Evolutionary conservation across 2,888 invertebrate genomes (phyloP).

Genomic region (Drosophila macrospina): DNA sequence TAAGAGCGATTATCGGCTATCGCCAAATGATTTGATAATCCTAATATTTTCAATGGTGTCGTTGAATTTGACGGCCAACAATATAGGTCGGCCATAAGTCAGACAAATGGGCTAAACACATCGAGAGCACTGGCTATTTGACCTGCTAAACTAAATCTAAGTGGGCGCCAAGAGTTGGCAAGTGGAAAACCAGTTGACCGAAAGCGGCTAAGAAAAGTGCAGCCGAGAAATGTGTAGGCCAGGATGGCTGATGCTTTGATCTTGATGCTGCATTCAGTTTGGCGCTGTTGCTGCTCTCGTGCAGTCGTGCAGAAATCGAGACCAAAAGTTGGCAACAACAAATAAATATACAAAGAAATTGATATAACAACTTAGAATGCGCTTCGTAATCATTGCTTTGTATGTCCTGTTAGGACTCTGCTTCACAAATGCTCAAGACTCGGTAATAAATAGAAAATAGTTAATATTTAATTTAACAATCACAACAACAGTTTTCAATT

Average conservation of each 20-base stretch:
- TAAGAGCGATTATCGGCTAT: conserved; percentile 2
- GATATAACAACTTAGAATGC: conserved; percentile 43
- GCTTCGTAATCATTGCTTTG: conserved; percentile 31
- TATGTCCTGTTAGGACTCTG: conserved; percentile 58
- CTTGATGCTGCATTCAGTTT: conserved; percentile 66
- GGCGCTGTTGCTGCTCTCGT: conserved; percentile 65
- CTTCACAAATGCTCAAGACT: conserved; percentile 37
- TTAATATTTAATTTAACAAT: background rate
- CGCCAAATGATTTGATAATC: conserved; percentile 36
- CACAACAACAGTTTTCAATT: background rate
- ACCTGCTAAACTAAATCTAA: conserved; percentile 74
- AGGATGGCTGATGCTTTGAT: conserved; percentile 55
- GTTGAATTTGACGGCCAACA: conserved; percentile 23
- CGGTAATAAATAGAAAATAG: conserved; percentile 28
- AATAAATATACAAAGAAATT: conserved; percentile 3
- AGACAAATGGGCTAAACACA: conserved; percentile 53
- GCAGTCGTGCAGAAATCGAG: conserved; percentile 66
- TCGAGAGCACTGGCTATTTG: conserved; percentile 41
- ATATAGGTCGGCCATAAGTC: conserved; percentile 51
- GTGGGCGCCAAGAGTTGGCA: conserved; percentile 38
- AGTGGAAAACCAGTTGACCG: conserved; percentile 65
- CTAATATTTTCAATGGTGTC: conserved; percentile 7
- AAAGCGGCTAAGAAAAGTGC: conserved; percentile 44
- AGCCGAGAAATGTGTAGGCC: conserved; percentile 41
- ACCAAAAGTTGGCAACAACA: conserved; percentile 20